phyloP scores from a whole-genome alignment of 2,113 vertebrate species.

The Menidia beryllina region DNA sequence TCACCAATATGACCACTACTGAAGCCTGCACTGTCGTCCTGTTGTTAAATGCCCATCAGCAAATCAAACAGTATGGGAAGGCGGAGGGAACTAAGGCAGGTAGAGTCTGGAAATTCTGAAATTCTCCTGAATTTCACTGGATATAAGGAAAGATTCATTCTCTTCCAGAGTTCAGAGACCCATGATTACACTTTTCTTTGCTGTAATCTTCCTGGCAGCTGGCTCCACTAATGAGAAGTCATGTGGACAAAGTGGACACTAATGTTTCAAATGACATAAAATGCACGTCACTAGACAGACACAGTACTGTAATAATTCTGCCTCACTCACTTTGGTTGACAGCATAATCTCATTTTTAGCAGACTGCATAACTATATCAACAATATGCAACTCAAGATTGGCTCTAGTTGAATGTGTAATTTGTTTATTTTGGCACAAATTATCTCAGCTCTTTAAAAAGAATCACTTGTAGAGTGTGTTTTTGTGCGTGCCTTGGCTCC shows the following conservation, averaged over 20 bases:
- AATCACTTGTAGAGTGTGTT: conserved; percentile 28
- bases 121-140: background rate
- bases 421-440: conserved; percentile 49
- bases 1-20: conserved; percentile 46
- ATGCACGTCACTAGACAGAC: conserved; percentile 24
- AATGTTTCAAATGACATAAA: conserved; percentile 15
- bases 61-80: conserved; percentile 36
- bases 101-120: conserved; percentile 12
- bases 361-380: background rate
- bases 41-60: conserved; percentile 61
- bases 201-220: conserved; percentile 1
- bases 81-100: background rate
- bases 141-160: background rate
- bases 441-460: conserved; percentile 10
- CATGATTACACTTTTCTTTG: background rate
- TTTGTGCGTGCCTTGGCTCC: conserved; percentile 40
- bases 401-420: conserved; percentile 27
- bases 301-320: background rate
- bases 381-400: conserved; percentile 7
- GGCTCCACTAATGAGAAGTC: background rate
- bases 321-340: conserved; percentile 15
- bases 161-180: background rate
- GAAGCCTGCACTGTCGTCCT: conserved; percentile 49
- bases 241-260: conserved; percentile 6
- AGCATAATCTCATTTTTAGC: background rate